Conservation (phyloP, 2,113 vertebrate genomes). For the Prunella fulvescens region DNA sequence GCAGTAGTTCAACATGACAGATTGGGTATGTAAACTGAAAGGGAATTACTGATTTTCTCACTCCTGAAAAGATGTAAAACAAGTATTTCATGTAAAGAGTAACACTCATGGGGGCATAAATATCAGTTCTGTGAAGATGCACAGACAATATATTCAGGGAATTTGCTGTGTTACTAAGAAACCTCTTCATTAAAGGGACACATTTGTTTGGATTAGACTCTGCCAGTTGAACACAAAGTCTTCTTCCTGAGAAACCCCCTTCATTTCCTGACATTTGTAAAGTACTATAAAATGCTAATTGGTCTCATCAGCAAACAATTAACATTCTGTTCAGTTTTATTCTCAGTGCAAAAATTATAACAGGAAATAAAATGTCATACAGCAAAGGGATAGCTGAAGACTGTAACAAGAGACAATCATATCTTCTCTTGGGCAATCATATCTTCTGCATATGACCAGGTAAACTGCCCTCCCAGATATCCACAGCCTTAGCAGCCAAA, state of each 20-base stretch:
- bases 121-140: neutral
- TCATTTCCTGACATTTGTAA: slow-evolving; percentile 45
- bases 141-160: neutral
- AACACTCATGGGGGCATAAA: neutral
- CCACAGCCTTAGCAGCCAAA: neutral
- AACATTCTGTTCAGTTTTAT: slow-evolving; percentile 22
- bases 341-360: neutral
- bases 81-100: neutral
- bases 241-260: slow-evolving; percentile 16
- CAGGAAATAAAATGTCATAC: neutral
- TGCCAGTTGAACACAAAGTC: neutral
- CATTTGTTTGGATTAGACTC: slow-evolving; percentile 33
- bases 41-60: neutral
- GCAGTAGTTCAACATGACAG: neutral
- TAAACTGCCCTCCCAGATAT: neutral
- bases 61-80: neutral
- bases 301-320: neutral
- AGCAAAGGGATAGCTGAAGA: neutral
- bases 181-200: slow-evolving; percentile 26
- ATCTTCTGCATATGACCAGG: neutral
- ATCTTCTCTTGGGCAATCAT: neutral
- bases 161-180: neutral
- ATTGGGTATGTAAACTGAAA: neutral
- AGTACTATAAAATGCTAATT: slow-evolving; percentile 41
- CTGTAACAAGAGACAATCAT: rapidly evolving